Percentiles rank a stretch among this genome's conserved stretches.
Evolutionary conservation across 92 coral and sea anemone genomes (phyloP).

Genomic region (Zoanthus sociatus): DNA sequence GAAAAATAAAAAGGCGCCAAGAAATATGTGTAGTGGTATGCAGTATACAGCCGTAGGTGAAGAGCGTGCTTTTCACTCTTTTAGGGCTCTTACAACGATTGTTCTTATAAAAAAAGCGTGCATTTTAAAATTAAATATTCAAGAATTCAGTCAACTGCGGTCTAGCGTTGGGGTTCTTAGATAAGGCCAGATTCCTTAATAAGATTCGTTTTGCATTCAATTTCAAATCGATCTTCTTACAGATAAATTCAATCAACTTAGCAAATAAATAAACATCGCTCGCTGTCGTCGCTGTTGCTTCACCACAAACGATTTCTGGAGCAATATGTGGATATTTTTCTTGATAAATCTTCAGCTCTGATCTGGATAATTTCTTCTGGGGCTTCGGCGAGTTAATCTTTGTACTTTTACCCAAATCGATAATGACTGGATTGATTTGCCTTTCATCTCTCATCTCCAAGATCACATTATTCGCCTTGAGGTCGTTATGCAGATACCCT

Average conservation of each 20-base stretch:
- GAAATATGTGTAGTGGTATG: not conserved
- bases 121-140: not conserved
- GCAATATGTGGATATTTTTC: slow-evolving; percentile 37
- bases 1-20: not conserved
- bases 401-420: slow-evolving; percentile 28
- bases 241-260: slow-evolving; percentile 21
- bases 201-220: not conserved
- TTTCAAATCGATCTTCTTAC: not conserved
- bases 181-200: not conserved
- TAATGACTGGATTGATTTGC: slow-evolving; percentile 26
- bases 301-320: slow-evolving; percentile 42
- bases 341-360: not conserved
- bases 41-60: not conserved
- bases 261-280: slow-evolving; percentile 45
- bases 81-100: slow-evolving; percentile 3
- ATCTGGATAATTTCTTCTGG: not conserved
- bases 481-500: slow-evolving; percentile 30
- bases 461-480: slow-evolving; percentile 36
- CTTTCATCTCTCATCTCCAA: slow-evolving; percentile 14
- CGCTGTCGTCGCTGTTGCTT: not conserved
- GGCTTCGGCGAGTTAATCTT: not conserved
- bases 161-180: not conserved
- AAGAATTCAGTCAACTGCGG: not conserved
- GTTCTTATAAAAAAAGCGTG: slow-evolving; percentile 1
- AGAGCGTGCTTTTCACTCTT: slow-evolving; percentile 4